Base-by-base conservation (phyloP, 1,140 invertebrate species). In the Chironomus tepperi region DNA sequence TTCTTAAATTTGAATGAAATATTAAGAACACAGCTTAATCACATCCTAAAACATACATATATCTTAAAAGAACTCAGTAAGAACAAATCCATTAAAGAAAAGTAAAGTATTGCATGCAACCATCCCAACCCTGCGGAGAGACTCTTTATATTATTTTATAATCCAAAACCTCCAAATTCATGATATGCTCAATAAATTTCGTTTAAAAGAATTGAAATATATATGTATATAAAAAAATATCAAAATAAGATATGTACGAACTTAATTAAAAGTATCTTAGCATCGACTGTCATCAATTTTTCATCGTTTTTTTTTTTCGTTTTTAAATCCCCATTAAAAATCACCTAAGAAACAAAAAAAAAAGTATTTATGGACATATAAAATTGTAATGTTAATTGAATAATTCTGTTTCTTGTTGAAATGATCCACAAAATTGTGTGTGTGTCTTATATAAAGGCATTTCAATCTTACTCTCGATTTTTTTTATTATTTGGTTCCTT, bases 321-420 rank as follows among this genome's bases (percentile, higher is more conserved):
- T 57, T 57, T 57, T 57, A 34, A 34, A 57, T 57, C 47, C 47
- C 12, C 8, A 57, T n/a, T 15, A 57, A 57, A 57, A 57, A 57
- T 57, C 47, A 12, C n/a, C 12, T 12, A 12, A 15, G n/a, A 57
- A 47, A 47, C 9, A 47, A 47, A 47, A 12, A 57, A 57, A 57
- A 57, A 57, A 57, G 9, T 57, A n/a, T 57, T 57, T 57, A 57
- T 12, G 47, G 47, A 57, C 47, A 57, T n/a, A 57, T n/a, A 57
- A 57, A 57, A 57, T 57, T 57, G 47, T 19, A 70, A 70, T 70
- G n/a, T 70, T 19, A 70, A 70, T 70, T 70, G 65, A 70, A 70
- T 70, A 19, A 70, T 70, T 70, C 65, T 70, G 65, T 70, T 70
- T 70, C 18, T 16, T 70, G 65, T 21, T 70, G 16, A 70, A 70